phyloP scores from a whole-genome alignment of 2,113 vertebrate genomes.

The Martes martes region DNA sequence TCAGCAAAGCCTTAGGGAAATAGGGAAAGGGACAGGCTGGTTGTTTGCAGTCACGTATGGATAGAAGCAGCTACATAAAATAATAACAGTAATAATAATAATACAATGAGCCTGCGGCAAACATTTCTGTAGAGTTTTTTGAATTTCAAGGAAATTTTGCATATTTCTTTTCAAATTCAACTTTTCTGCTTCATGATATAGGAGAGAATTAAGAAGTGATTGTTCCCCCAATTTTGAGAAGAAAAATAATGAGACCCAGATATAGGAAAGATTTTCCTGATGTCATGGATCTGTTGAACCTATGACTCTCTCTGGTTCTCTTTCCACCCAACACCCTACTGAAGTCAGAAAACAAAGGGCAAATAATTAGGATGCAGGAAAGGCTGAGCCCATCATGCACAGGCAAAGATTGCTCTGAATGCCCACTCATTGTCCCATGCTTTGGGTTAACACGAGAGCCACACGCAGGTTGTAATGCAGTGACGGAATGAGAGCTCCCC shows the following conservation, averaged over 20 bases:
- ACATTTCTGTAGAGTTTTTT: neutral
- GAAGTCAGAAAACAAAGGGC: neutral
- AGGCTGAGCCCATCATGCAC: neutral
- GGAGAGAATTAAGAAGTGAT: neutral
- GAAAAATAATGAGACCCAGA: neutral
- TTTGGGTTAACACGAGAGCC: neutral
- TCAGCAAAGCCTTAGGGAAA: neutral
- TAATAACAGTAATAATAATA: neutral
- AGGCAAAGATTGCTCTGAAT: neutral
- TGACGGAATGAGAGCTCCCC: rapidly evolving
- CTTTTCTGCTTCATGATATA: neutral
- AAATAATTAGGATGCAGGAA: neutral
- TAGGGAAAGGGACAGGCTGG: neutral
- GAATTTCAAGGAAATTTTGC: neutral
- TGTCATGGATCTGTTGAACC: neutral
- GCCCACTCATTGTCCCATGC: rapidly evolving
- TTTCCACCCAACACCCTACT: neutral
- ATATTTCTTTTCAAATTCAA: neutral
- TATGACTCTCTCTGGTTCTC: neutral
- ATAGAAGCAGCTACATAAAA: neutral
- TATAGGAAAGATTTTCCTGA: neutral
- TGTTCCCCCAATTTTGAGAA: neutral
- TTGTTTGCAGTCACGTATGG: neutral
- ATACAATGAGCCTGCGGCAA: neutral
- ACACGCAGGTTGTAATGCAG: neutral